Base-by-base conservation (phyloP, 2,113 vertebrate species). In the Phrynosoma platyrhinos region DNA sequence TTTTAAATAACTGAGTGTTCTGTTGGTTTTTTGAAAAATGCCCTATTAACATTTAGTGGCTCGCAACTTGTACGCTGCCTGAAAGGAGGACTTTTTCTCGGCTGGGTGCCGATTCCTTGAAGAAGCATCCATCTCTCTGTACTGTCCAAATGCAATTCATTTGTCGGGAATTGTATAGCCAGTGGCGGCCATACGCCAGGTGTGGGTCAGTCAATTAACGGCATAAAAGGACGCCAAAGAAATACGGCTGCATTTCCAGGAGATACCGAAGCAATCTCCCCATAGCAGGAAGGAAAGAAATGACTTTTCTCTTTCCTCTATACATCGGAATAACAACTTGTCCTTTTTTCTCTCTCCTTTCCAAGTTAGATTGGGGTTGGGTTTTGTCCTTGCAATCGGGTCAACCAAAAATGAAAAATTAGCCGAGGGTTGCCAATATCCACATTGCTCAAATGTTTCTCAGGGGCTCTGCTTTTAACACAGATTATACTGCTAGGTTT, bases 211-310 rank as follows among this genome's bases (percentile, higher is more conserved):
- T 1, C 87, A 79, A 77, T 8, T n/a, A 87, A n/a, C 85, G 79
- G 64, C 32, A 69, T 47, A 82, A 91, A 79, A 14, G 55, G 83
- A 42, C 89, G 64, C 62, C 90, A 87, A 90, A 69, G 85, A 83
- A 90, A 84, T 0, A 16, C 64, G 76, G 47, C 47, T 47, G 47
- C 47, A 47, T 47, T 47, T 47, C 47, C 47, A 47, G 71, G 53
- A 25, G 71, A 1, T 88, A 87, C 64, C 30, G 78, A 88, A 76
- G 62, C 21, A 68, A 77, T 0, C 75, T 83, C 2, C 71, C 1
- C 69, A 75, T n/a, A 40, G 0, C 1, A 9, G 52, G 23, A 58
- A 3, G 36, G 8, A 64, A 87, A 14, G 14, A 25, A 75, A 20
- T 13, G 13, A 58, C 32, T 32, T 27, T 40, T 64, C 6, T 66